Percentiles rank a stretch among this genome's conserved stretches.
phyloP scores from a whole-genome alignment of 1,140 invertebrate genomes.

The Dinoponera quadriceps region DNA sequence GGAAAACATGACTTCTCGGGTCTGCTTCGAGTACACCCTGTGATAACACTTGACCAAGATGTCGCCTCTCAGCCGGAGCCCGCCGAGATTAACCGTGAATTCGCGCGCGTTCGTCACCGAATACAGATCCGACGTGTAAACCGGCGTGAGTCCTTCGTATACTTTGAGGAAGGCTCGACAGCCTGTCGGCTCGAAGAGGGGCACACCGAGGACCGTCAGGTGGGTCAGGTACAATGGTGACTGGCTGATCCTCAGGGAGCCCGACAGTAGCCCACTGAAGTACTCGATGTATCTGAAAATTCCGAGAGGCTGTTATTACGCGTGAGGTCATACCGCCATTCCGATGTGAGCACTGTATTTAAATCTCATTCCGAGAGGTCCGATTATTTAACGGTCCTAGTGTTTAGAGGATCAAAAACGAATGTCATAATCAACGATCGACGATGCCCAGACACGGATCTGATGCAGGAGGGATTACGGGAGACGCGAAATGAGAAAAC shows the following conservation, averaged over 20 bases:
- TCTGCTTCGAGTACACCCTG: slow-evolving; percentile 86
- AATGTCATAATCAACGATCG: slow-evolving; percentile 6
- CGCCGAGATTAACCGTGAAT: slow-evolving; percentile 90
- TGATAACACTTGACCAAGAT: slow-evolving; percentile 96
- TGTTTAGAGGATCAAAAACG: neutral
- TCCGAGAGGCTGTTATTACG: neutral
- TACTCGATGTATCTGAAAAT: slow-evolving; percentile 92
- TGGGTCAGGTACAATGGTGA: slow-evolving; percentile 94
- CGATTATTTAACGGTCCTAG: neutral
- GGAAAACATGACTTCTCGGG: slow-evolving; percentile 84
- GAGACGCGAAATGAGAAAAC: neutral
- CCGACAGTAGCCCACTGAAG: slow-evolving; percentile 95
- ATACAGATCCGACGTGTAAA: slow-evolving; percentile 92
- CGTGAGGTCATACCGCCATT: neutral
- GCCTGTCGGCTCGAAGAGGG: slow-evolving; percentile 90
- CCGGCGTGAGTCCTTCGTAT: slow-evolving; percentile 94
- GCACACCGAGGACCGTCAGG: slow-evolving; percentile 93
- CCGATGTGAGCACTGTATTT: neutral
- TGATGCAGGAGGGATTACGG: too few species aligned
- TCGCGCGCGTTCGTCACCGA: slow-evolving; percentile 86
- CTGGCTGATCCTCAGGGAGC: slow-evolving; percentile 94
- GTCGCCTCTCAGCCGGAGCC: slow-evolving; percentile 93
- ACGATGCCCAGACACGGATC: too few species aligned
- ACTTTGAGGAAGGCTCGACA: slow-evolving; percentile 93
- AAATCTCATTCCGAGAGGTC: neutral